Conservation (phyloP, 2,888 invertebrate genomes). For the Dilophus febrilis region DNA sequence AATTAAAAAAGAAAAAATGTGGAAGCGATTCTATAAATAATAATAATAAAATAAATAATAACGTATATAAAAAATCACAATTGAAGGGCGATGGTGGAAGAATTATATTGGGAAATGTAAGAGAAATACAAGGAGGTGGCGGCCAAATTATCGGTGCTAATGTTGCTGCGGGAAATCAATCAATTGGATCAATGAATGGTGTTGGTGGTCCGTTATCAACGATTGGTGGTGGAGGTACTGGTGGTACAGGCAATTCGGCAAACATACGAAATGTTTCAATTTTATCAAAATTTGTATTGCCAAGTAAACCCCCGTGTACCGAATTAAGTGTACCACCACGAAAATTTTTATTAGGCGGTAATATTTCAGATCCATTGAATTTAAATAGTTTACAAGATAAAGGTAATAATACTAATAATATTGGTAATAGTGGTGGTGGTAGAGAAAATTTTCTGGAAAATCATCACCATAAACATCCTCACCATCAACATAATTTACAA, state of each 20-base stretch:
- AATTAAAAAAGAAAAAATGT: too few relatives aligned
- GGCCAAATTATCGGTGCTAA: too few relatives aligned
- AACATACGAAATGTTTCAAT: conserved; percentile 19
- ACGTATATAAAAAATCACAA: too few relatives aligned
- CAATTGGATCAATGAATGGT: too few relatives aligned
- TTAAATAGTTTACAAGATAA: conserved; percentile 78
- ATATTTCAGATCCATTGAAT: conserved; percentile 88
- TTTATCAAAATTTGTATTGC: conserved; percentile 53
- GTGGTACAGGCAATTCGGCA: not conserved
- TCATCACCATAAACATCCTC: conserved; percentile 87
- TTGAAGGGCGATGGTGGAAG: too few relatives aligned
- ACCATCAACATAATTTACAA: conserved; percentile 44
- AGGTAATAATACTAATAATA: too few relatives aligned
- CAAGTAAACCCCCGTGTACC: conserved; percentile 55
- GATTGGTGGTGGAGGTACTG: too few relatives aligned
- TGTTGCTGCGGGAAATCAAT: too few relatives aligned
- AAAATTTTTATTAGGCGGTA: conserved; percentile 86
- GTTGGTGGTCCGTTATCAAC: too few relatives aligned
- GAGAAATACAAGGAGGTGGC: conserved; percentile 1
- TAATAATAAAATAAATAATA: too few relatives aligned
- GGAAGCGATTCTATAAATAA: too few relatives aligned
- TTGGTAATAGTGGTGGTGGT: too few relatives aligned
- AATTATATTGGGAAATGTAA: conserved; percentile 1
- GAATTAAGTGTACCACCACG: conserved; percentile 72
- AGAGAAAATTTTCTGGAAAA: conserved; percentile 42